Base-by-base conservation (phyloP, 2,888 invertebrate genomes). In the Apoderus coryli region DNA sequence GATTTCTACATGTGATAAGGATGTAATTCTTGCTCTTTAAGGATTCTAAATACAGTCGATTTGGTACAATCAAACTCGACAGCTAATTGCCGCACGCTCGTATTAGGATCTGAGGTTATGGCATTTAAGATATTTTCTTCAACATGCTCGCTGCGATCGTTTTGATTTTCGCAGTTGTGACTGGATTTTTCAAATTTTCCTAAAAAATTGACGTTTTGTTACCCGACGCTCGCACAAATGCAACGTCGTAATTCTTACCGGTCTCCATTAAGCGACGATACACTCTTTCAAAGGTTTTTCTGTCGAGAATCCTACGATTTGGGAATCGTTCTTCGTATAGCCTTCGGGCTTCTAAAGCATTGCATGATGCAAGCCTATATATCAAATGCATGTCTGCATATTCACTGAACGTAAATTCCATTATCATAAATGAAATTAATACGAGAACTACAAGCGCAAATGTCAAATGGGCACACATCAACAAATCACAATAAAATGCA, bases 301-400 rank as follows among this genome's bases (percentile, higher is more conserved):
- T 19, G 19, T 32, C 14, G 9, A 14, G 32, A 28, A 26, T 14
- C 3, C 10, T 28, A 11, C 29, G 29, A 33, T 33, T 24, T 15
- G 25, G 25, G 29, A 25, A 23, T 24, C 25, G 24, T 33, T 33
- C 33, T 14, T 24, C 23, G 23, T 33, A 33, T n/a, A 33, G 13
- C 14, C 25, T 14, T 23, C 29, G 10, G 9, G 29, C 33, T 33
- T 13, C 29, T 13, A 29, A 33, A 7, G 24, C 33, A 33, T 33
- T 33, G n/a, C 16, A 13, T 5, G 30, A 10, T 19, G 27, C 22
- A 13, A 30, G 29, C 10, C 33, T 16, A 16, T 33, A 33, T 29
- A 33, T 24, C n/a, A 33, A 11, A 22, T 31, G 24, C 29, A 22
- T 33, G 25, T 33, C 29, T n/a, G 29, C 23, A 31, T 33, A 33